phyloP scores from a whole-genome alignment of 2,113 vertebrate genomes.

The Ramphastos sulfuratus region DNA sequence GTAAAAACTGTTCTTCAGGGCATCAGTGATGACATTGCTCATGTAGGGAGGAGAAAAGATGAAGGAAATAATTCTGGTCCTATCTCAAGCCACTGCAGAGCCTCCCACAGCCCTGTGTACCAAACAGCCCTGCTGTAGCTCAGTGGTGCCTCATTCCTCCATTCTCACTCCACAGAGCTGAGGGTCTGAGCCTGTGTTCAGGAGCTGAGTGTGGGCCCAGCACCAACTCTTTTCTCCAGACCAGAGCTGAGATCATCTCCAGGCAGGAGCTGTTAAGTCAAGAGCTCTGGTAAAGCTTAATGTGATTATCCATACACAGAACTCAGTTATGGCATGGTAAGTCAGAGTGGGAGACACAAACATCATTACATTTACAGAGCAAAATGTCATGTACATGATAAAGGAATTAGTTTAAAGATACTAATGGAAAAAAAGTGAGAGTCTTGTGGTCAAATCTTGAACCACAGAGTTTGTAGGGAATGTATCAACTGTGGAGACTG shows the following conservation, averaged over 20 bases:
- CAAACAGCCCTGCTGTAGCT: accelerated
- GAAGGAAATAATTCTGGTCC: neutral
- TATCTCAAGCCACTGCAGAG: no score
- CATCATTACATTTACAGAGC: neutral
- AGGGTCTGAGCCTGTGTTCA: neutral
- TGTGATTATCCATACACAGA: neutral
- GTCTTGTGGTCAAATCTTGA: neutral
- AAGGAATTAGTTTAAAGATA: neutral
- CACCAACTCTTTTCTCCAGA: neutral
- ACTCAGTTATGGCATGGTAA: neutral
- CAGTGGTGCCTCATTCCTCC: neutral
- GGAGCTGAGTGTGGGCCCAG: neutral
- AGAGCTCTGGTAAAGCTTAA: neutral
- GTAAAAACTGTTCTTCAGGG: neutral
- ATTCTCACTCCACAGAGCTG: neutral
- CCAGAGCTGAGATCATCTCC: neutral
- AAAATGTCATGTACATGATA: neutral
- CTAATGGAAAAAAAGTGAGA: accelerated
- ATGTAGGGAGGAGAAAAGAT: neutral
- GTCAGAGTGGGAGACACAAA: neutral
- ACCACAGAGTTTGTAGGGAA: no score
- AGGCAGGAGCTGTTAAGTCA: neutral
- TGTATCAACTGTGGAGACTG: accelerated
- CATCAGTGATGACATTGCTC: neutral
- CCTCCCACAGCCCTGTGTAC: no score